A percentile compares a stretch with the other conserved stretches of the same genome.
phyloP scores from a whole-genome alignment of 2,888 invertebrate species.

The Nephrotoma guestfalica region DNA sequence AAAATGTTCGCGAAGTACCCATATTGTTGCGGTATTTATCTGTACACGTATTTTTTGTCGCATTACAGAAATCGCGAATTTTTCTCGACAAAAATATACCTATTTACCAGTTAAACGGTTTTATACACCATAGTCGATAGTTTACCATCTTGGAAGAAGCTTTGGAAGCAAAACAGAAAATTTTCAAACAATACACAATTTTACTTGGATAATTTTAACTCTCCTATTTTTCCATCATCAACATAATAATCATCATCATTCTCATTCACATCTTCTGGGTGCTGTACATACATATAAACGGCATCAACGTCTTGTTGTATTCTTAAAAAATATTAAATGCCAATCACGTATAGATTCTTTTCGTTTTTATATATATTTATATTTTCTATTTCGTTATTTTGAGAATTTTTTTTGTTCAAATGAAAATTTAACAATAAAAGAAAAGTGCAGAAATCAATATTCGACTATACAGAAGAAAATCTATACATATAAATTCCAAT shows the following conservation, averaged over 20 bases:
- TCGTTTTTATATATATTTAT: background rate
- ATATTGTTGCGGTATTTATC: constrained; percentile 1
- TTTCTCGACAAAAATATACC: background rate
- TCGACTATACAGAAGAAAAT: background rate
- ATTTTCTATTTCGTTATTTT: background rate
- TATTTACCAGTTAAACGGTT: background rate
- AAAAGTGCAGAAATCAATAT: background rate
- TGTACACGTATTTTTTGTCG: background rate
- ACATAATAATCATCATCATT: background rate
- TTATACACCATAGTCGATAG: background rate
- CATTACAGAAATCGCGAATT: background rate
- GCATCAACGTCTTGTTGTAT: background rate
- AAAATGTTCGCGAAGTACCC: background rate
- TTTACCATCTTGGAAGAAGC: background rate
- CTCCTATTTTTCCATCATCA: background rate
- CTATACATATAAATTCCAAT: background rate
- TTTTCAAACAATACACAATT: background rate
- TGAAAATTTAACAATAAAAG: background rate
- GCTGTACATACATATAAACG: background rate
- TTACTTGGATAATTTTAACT: background rate
- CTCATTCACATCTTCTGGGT: background rate
- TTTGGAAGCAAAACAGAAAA: background rate
- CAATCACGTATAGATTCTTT: background rate
- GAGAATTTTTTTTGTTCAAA: background rate
- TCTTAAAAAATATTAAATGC: background rate